These are phyloP conservation scores for Erythrolamprus reginae DNA, from an alignment of 2,113 vertebrate species.

Conservation along the genomic window DNA sequence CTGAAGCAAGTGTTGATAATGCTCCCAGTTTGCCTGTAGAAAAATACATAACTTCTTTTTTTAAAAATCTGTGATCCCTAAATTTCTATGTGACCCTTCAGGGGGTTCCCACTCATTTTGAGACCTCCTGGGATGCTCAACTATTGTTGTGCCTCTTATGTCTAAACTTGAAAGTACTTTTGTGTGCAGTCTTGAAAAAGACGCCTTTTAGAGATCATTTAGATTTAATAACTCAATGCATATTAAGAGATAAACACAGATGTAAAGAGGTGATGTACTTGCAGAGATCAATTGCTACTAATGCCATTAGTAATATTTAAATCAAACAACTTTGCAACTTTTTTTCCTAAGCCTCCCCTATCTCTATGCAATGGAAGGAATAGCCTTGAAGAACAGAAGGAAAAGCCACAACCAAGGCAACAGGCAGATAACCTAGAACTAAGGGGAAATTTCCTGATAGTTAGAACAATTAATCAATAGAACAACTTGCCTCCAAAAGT, in stretches of 20 bases:
- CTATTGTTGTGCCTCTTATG: not conserved
- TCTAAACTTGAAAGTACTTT: not conserved
- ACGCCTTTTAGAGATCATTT: slow-evolving; percentile 47
- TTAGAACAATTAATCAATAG: no score
- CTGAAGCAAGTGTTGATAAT: not conserved
- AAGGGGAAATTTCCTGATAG: no score
- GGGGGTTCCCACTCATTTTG: not conserved
- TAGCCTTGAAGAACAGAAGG: not conserved
- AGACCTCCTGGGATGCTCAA: not conserved
- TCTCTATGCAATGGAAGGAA: not conserved
- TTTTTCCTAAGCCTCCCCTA: slow-evolving; percentile 51
- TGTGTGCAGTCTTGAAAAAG: slow-evolving; percentile 19
- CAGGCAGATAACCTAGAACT: no score
- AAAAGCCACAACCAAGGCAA: not conserved
- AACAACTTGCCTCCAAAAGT: no score
- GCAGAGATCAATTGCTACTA: slow-evolving; percentile 67
- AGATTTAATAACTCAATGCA: slow-evolving; percentile 58
- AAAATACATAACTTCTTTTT: not conserved
- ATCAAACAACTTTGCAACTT: slow-evolving; percentile 53
- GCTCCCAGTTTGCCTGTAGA: not conserved
- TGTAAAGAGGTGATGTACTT: slow-evolving; percentile 49
- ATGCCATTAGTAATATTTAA: slow-evolving; percentile 56
- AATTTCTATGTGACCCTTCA: not conserved
- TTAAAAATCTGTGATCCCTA: not conserved
- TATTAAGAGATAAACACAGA: slow-evolving; percentile 60